A percentile compares a stretch with the other conserved stretches of the same genome.
Evolutionary conservation across 2,113 vertebrate species (phyloP).

Genomic region (Triplophysa dalaica): DNA sequence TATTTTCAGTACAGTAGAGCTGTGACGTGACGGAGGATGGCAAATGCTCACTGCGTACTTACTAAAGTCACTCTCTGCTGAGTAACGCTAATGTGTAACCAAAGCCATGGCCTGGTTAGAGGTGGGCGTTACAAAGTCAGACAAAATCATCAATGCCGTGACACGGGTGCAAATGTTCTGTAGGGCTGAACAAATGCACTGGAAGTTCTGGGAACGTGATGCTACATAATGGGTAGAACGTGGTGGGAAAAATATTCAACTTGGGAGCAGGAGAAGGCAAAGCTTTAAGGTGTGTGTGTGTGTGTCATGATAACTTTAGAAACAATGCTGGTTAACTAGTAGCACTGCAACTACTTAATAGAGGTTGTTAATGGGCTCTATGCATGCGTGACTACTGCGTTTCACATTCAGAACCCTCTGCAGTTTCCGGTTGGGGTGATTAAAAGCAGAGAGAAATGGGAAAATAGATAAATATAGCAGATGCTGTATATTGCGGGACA

Average conservation of each 20-base stretch:
- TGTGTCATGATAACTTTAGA: background rate
- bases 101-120: constrained; percentile 8
- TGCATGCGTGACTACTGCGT: too few species aligned
- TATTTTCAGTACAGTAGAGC: background rate
- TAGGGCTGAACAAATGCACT: constrained; percentile 45
- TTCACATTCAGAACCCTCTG: too few species aligned
- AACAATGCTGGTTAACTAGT: background rate
- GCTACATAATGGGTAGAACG: constrained; percentile 34
- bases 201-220: constrained; percentile 60
- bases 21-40: background rate
- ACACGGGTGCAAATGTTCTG: constrained; percentile 42
- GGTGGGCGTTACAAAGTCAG: constrained; percentile 41
- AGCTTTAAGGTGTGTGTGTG: constrained; percentile 18
- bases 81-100: constrained; percentile 61
- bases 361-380: too few species aligned
- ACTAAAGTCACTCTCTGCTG: constrained; percentile 52
- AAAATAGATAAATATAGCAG: too few species aligned
- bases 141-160: constrained; percentile 41
- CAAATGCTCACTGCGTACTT: constrained; percentile 4
- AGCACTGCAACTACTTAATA: too few species aligned
- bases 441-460: too few species aligned
- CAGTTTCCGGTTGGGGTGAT: too few species aligned
- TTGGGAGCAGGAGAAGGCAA: background rate
- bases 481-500: too few species aligned
- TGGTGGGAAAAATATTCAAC: constrained; percentile 40